Percentiles rank a stretch among this genome's conserved stretches.
Evolutionary conservation across 53 echinoderm and acorn worm genomes (phyloP).

Genomic region (Arbacia lixula): DNA sequence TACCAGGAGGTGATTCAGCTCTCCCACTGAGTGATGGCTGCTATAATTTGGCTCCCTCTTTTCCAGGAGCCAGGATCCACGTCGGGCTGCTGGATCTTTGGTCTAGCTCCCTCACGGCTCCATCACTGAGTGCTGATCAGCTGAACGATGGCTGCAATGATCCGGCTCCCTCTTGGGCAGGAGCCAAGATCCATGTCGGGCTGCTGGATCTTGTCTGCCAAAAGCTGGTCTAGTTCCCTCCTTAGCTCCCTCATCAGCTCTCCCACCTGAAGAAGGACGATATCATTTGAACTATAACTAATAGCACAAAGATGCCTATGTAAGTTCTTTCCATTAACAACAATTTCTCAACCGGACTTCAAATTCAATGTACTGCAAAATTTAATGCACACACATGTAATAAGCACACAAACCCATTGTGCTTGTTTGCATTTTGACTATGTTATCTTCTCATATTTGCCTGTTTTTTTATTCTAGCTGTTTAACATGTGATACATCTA

Average conservation of each 20-base stretch:
- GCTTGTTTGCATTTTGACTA: too few species aligned
- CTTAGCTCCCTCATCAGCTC: constrained; percentile 77
- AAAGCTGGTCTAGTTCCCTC: constrained; percentile 75
- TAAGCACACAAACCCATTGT: too few species aligned
- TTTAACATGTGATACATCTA: too few species aligned
- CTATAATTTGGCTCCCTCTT: background rate
- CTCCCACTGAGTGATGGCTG: background rate
- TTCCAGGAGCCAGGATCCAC: background rate
- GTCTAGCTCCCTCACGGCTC: background rate
- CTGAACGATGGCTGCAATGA: constrained; percentile 85
- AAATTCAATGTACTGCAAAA: too few species aligned
- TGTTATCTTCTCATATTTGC: too few species aligned
- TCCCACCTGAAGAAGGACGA: constrained; percentile 61
- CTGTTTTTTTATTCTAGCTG: too few species aligned
- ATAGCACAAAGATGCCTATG: too few species aligned
- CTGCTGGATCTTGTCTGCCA: constrained; percentile 79
- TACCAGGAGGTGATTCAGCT: background rate
- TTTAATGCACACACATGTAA: too few species aligned
- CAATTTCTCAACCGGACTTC: too few species aligned
- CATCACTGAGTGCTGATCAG: constrained; percentile 81
- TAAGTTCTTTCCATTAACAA: too few species aligned
- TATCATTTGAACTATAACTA: too few species aligned
- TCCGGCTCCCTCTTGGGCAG: constrained; percentile 81
- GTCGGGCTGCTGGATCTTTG: background rate
- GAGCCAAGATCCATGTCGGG: constrained; percentile 80